Conservation (phyloP, 2,888 invertebrate species). For the Philereme vetulata region DNA sequence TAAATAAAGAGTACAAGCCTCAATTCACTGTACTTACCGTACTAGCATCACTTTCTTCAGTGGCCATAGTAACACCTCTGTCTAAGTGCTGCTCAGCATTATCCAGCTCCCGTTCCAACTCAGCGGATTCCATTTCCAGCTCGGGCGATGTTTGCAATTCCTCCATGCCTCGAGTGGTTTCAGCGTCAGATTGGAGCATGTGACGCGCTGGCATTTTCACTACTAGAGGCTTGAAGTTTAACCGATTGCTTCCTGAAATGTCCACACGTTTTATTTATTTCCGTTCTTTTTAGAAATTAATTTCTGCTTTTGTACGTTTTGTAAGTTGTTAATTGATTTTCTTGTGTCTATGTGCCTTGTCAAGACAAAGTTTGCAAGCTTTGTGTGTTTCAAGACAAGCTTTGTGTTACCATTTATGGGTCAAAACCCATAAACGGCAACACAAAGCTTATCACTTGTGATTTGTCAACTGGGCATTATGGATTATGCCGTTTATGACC, state of each 20-base stretch:
- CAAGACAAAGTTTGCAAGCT: too few species aligned
- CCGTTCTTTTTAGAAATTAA: too few species aligned
- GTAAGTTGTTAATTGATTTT: too few species aligned
- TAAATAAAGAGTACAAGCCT: too few species aligned
- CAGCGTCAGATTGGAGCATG: constrained; percentile 45
- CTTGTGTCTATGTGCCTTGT: too few species aligned
- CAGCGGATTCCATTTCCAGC: constrained; percentile 63
- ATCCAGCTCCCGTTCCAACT: constrained; percentile 65
- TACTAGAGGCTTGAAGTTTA: constrained; percentile 65
- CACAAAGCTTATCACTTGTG: background rate
- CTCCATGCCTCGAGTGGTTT: constrained; percentile 55
- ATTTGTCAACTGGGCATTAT: constrained; percentile 3
- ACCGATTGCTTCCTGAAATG: constrained; percentile 45
- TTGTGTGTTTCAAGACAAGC: too few species aligned
- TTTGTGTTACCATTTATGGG: too few species aligned
- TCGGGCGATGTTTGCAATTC: constrained; percentile 70
- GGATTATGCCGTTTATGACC: constrained; percentile 1
- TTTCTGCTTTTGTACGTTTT: background rate
- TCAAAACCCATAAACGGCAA: too few species aligned
- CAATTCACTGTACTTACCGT: constrained; percentile 64
- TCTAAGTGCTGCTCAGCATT: constrained; percentile 68
- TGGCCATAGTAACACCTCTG: constrained; percentile 67
- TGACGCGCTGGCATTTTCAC: constrained; percentile 66
- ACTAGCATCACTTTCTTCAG: constrained; percentile 75
- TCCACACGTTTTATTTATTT: too few species aligned